These are phyloP conservation scores for Campylomormyrus tamandua DNA, from an alignment of 2,113 vertebrate genomes.

Conservation along the genomic window DNA sequence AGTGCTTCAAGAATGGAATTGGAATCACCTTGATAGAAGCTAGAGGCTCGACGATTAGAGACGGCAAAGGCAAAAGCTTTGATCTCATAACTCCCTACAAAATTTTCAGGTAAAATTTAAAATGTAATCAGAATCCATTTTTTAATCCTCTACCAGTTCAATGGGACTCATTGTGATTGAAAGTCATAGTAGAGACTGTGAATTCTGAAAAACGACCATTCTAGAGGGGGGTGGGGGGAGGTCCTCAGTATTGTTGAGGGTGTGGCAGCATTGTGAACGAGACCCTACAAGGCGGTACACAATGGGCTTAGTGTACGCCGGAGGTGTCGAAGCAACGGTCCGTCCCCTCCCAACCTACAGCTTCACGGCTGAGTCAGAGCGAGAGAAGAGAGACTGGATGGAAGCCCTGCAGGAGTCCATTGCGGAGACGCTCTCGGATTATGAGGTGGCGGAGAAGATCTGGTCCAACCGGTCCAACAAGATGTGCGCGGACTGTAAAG, in stretches of 20 bases:
- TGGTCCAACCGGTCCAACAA: constrained; percentile 96
- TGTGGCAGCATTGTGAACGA: background rate
- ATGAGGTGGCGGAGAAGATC: constrained; percentile 97
- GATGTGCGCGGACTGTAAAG: constrained; percentile 81
- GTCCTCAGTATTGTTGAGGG: background rate
- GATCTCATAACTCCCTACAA: constrained; percentile 90
- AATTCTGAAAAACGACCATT: background rate
- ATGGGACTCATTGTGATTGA: background rate
- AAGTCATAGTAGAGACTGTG: background rate
- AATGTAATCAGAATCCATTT: background rate
- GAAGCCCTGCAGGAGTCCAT: constrained; percentile 86
- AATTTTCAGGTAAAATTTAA: constrained; percentile 76
- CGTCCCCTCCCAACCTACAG: constrained; percentile 46
- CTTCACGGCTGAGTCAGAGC: constrained; percentile 80
- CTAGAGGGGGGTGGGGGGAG: background rate
- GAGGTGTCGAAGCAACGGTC: background rate
- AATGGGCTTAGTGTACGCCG: background rate
- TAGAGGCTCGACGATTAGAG: constrained; percentile 79
- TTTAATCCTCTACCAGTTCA: background rate
- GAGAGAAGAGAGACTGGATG: constrained; percentile 87
- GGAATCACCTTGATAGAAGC: constrained; percentile 85
- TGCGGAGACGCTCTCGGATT: constrained; percentile 87
- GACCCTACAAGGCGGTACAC: background rate
- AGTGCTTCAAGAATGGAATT: constrained; percentile 87
- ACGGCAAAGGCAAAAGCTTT: constrained; percentile 80